phyloP scores from a whole-genome alignment of 1,140 invertebrate genomes.

The Drosophila azteca region DNA sequence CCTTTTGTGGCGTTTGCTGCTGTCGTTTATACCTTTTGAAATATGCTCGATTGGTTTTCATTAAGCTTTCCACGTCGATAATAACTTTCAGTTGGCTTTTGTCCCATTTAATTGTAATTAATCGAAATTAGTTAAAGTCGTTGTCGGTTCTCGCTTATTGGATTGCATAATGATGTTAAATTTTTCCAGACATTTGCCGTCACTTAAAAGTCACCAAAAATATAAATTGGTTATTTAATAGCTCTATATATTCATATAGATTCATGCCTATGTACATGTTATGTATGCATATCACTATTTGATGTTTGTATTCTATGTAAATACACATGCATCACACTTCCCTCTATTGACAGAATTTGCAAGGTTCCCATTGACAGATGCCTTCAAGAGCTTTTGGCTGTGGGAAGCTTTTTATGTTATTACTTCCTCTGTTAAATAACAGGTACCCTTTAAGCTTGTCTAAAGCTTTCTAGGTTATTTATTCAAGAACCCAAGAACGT shows the following conservation, averaged over 20 bases:
- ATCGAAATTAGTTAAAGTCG: constrained; percentile 15
- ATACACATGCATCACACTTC: no score
- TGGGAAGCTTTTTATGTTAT: background rate
- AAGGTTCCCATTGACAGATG: background rate
- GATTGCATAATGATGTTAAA: background rate
- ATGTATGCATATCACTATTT: no score
- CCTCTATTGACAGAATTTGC: background rate
- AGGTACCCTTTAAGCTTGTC: no score
- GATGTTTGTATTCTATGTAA: no score
- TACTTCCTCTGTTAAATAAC: background rate
- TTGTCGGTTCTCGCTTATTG: background rate
- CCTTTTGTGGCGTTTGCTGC: constrained; percentile 12
- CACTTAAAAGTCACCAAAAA: no score
- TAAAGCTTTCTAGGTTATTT: background rate
- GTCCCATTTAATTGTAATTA: constrained; percentile 21
- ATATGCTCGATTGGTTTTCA: constrained; percentile 41
- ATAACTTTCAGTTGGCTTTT: constrained; percentile 7
- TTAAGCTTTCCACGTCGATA: constrained; percentile 31
- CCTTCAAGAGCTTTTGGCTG: background rate
- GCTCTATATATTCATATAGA: no score
- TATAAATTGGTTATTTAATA: no score
- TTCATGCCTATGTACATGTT: no score
- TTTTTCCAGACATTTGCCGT: no score
- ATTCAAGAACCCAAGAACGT: no score
- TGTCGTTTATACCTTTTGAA: constrained; percentile 26